These are phyloP conservation scores for Caenorhabditis inopinata DNA, from an alignment of 1,140 invertebrate genomes.

Conservation along the genomic window DNA sequence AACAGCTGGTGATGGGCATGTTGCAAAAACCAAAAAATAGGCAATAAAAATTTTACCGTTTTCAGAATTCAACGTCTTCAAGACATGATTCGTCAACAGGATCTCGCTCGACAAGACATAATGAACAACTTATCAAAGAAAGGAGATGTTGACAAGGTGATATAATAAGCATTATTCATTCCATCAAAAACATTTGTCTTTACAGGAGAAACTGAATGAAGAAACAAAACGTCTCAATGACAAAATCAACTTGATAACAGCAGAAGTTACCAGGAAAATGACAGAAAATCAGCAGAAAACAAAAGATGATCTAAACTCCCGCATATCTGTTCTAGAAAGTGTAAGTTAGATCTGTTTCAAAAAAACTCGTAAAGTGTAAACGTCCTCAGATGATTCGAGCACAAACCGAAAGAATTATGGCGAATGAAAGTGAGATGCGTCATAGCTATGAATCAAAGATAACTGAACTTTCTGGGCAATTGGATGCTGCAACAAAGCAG, in stretches of 20 bases:
- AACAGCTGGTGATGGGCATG: not conserved
- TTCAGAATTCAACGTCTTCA: constrained; percentile 55
- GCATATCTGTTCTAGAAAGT: constrained; percentile 52
- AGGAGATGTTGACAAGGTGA: constrained; percentile 51
- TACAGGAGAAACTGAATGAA: constrained; percentile 55
- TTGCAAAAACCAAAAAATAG: not conserved
- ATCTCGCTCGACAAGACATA: constrained; percentile 54
- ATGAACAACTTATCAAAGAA: constrained; percentile 53
- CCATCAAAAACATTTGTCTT: not conserved
- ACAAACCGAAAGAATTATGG: not conserved
- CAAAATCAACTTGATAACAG: constrained; percentile 56
- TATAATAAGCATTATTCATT: not conserved
- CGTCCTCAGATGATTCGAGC: constrained; percentile 53
- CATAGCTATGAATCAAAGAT: not conserved
- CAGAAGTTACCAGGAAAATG: constrained; percentile 49
- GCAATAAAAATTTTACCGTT: not conserved
- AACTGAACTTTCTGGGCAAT: not conserved
- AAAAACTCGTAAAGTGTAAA: not conserved
- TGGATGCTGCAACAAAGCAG: not conserved
- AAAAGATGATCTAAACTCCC: constrained; percentile 54
- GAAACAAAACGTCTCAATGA: constrained; percentile 58
- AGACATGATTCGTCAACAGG: constrained; percentile 60
- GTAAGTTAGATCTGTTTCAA: constrained; percentile 35
- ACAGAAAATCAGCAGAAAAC: constrained; percentile 55
- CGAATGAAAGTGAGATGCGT: constrained; percentile 25